A percentile compares a stretch with the other conserved stretches of the same genome.
Evolutionary conservation across 1,140 invertebrate genomes (phyloP).

Genomic region (Pteromalus puparum): DNA sequence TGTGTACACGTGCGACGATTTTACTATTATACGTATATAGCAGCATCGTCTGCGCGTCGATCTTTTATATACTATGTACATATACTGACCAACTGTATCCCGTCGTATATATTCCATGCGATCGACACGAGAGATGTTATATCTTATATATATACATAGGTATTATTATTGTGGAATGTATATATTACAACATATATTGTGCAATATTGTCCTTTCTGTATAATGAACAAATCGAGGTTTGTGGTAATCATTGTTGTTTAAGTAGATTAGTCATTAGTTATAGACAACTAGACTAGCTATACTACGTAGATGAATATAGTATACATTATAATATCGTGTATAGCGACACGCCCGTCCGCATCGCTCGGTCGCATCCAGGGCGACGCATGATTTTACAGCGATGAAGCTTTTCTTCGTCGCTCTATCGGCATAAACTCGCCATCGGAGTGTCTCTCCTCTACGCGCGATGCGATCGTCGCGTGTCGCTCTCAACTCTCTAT

Average conservation of each 20-base stretch:
- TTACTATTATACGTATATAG: background rate
- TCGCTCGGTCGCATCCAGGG: background rate
- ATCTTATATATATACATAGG: background rate
- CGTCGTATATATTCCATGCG: background rate
- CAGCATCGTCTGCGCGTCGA: background rate
- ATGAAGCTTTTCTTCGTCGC: too few relatives aligned
- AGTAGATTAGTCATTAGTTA: slow-evolving; percentile 35
- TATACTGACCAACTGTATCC: background rate
- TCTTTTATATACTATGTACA: background rate
- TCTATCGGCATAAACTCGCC: background rate
- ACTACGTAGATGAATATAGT: background rate
- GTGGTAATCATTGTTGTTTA: slow-evolving; percentile 50
- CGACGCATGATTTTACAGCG: too few relatives aligned
- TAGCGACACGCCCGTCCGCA: background rate
- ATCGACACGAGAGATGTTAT: background rate
- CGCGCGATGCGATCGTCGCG: background rate
- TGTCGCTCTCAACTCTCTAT: background rate
- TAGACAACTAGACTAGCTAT: slow-evolving; percentile 23
- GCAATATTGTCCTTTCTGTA: slow-evolving; percentile 25
- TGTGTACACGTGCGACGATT: background rate
- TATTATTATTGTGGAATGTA: slow-evolving; percentile 26
- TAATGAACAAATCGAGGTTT: slow-evolving; percentile 42
- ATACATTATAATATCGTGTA: background rate
- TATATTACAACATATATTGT: background rate
- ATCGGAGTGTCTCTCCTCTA: too few relatives aligned